These are phyloP conservation scores for Dioctria linearis DNA, from an alignment of 2,888 invertebrate genomes.

Conservation along the genomic window DNA sequence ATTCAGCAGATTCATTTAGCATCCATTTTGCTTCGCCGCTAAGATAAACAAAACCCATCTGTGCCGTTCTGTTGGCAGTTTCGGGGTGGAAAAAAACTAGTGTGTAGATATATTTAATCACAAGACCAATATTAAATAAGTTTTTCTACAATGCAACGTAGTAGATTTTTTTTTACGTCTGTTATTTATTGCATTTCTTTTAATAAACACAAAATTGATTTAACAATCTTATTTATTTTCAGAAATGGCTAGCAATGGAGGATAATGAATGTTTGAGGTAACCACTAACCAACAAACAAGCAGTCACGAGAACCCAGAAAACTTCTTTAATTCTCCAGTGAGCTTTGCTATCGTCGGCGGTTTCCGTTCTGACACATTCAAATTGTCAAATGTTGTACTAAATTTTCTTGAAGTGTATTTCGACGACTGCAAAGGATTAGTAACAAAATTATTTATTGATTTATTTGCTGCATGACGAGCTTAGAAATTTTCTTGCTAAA, in stretches of 20 bases:
- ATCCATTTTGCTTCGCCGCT: no score
- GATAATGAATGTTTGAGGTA: constrained; percentile 4
- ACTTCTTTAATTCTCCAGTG: constrained; percentile 5
- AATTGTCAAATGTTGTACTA: constrained; percentile 22
- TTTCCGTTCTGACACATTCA: neutral
- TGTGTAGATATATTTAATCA: no score
- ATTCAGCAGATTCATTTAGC: no score
- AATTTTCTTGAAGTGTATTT: constrained; percentile 10
- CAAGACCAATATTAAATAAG: no score
- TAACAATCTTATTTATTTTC: no score
- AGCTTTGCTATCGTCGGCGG: constrained; percentile 15
- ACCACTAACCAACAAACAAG: neutral
- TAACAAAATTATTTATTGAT: constrained; percentile 10
- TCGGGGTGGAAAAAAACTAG: no score
- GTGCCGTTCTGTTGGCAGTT: no score
- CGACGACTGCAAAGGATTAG: neutral
- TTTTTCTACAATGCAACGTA: no score
- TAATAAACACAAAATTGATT: no score
- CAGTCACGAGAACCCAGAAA: neutral
- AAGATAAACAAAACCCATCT: no score
- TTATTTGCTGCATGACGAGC: constrained; percentile 37
- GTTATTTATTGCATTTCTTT: no score
- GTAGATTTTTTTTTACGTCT: no score
- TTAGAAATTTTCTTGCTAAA: constrained; percentile 59
- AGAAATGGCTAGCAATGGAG: constrained; percentile 6